Evolutionary conservation across 2,888 invertebrate species (phyloP).

Genomic region (Hypomecis punctinalis): DNA sequence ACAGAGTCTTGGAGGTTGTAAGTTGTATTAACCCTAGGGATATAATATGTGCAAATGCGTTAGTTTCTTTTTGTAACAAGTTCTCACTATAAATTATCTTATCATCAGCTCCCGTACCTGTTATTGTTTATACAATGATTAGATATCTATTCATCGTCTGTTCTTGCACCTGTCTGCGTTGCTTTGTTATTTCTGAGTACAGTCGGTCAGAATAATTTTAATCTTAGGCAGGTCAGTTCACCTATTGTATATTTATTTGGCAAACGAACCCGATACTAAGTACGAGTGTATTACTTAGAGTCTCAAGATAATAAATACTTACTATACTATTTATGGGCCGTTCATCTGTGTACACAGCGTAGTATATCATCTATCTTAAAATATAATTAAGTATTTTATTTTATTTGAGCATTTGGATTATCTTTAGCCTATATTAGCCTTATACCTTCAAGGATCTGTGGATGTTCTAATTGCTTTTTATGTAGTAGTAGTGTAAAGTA

Average conservation of each 20-base stretch:
- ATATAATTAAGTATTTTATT: no score
- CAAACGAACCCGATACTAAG: no score
- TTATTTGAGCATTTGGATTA: no score
- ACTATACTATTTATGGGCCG: no score
- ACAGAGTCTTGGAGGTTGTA: no score
- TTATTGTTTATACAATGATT: background rate
- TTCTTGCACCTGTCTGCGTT: background rate
- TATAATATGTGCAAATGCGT: background rate
- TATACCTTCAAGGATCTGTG: no score
- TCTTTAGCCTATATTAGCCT: no score
- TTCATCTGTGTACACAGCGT: background rate
- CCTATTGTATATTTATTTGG: background rate
- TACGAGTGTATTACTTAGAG: no score
- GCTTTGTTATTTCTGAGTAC: background rate
- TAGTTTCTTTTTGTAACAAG: background rate
- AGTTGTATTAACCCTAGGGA: no score
- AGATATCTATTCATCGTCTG: background rate
- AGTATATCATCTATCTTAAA: background rate
- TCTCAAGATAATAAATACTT: no score
- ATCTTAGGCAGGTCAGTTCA: slow-evolving; percentile 6
- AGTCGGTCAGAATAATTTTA: background rate
- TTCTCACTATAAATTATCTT: background rate
- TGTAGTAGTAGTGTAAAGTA: no score
- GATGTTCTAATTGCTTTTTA: no score
- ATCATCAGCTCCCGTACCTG: background rate